Base-by-base conservation (phyloP, 2,113 vertebrate genomes). In the Anarhynchus alexandrinus region DNA sequence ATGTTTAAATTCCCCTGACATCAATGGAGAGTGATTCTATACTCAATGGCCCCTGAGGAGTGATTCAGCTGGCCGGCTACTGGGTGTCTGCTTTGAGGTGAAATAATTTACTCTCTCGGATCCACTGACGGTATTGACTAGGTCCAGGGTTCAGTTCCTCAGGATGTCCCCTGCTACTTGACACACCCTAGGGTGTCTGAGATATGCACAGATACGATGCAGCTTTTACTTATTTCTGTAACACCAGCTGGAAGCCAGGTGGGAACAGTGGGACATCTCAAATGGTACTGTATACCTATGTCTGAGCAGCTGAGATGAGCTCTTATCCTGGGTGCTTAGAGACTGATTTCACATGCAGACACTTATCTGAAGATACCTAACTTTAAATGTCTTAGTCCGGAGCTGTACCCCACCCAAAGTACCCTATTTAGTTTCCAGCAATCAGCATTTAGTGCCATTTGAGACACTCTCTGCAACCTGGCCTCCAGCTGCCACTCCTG, bases 401-500 rank as follows among this genome's bases (percentile, higher is more conserved):
- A 81, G 27, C 62, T 83, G 32, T 15, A 67, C 5, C 51, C 15
- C 40, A 45, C 38, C 52, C 69, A 42, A 66, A 65, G 32, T 20
- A 14, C 45, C 29, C 36, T 62, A 42, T 20, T 83, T 17, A 38
- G 51, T 78, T 82, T 73, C 51, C 61, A 88, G 59, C 51, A 61
- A 72, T 52, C 23, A 58, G 32, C 2, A 1, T 38, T 66, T 49
- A 52, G 9, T 69, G 54, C 17, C 38, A 34, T 71, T 62, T 86
- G 77, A 74, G 72, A 86, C 17, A 34, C 3, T 45, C 19, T 16
- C 27, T 88, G 25, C 51, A 91, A 70, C 59, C 64, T 78, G 38
- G 34, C 19, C 54, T 82, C 77, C 84, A 89, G 73, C 51, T 94
- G 77, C n/a, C 58, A 27, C 77, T 91, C 65, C 40, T 57, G 30